Evolutionary conservation across 2,113 vertebrate genomes (phyloP).

Genomic region (Xerus inauris): DNA sequence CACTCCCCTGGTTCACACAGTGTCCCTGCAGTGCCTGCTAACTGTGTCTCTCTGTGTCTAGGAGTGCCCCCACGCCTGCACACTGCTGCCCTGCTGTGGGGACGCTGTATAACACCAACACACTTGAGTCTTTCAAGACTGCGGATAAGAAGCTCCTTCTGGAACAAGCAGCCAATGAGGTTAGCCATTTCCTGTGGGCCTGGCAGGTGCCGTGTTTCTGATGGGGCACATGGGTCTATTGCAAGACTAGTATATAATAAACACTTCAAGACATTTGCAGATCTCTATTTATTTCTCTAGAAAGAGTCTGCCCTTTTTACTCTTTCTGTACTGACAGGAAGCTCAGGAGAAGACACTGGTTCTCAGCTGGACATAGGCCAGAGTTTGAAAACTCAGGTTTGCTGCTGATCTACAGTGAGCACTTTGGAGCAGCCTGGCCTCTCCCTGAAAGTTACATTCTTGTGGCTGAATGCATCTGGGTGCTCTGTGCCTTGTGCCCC

Average conservation of each 20-base stretch:
- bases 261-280: neutral
- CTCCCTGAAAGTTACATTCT: neutral
- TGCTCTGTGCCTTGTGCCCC: neutral
- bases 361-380: neutral
- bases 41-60: constrained; percentile 69
- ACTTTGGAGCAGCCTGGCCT: neutral
- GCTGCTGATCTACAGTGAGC: neutral
- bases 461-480: neutral
- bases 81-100: constrained; percentile 93
- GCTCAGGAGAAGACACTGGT: neutral
- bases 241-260: rapidly evolving
- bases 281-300: neutral
- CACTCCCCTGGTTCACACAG: neutral
- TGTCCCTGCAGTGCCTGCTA: neutral
- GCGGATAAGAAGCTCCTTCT: constrained; percentile 95
- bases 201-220: neutral
- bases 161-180: constrained; percentile 94
- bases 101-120: constrained; percentile 96
- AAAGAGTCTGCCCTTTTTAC: neutral
- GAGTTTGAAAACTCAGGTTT: neutral
- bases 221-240: neutral
- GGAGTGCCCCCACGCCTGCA: constrained; percentile 91
- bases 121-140: constrained; percentile 95
- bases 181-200: constrained; percentile 72
- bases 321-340: neutral